These are phyloP conservation scores for Spodoptera picta DNA, from an alignment of 2,888 invertebrate species.

Conservation along the genomic window DNA sequence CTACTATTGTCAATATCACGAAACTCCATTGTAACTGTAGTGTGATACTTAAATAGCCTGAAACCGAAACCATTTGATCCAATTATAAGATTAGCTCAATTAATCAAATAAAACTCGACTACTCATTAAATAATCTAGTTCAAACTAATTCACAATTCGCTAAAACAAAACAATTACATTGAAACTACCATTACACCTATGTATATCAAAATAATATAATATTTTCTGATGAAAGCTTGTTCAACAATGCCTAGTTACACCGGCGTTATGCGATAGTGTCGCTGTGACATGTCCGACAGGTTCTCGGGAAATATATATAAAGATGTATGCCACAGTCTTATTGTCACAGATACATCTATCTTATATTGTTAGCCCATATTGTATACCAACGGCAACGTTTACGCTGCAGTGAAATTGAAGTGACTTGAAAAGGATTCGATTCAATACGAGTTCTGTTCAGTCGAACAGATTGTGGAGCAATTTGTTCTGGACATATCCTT, in stretches of 20 bases:
- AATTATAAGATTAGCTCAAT: too few species aligned
- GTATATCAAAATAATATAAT: slow-evolving; percentile 20
- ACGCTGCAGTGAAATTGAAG: background rate
- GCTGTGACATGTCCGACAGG: slow-evolving; percentile 37
- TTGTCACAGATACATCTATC: slow-evolving; percentile 27
- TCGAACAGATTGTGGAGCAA: too few species aligned
- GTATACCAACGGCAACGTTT: background rate
- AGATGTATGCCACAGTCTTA: slow-evolving; percentile 29
- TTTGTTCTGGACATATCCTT: too few species aligned
- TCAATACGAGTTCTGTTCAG: too few species aligned
- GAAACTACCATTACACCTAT: slow-evolving; percentile 1
- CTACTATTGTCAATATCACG: background rate
- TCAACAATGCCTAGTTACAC: slow-evolving; percentile 30
- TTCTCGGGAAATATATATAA: slow-evolving; percentile 34
- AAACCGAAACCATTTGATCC: too few species aligned
- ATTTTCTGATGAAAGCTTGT: slow-evolving; percentile 29
- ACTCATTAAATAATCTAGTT: background rate
- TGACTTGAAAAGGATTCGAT: background rate
- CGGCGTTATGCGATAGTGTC: slow-evolving; percentile 35
- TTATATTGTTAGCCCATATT: background rate
- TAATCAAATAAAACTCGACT: too few species aligned
- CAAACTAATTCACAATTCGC: slow-evolving; percentile 6
- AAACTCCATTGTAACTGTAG: too few species aligned
- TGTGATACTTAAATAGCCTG: too few species aligned
- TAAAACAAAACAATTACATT: slow-evolving; percentile 27